phyloP scores from a whole-genome alignment of 2,113 vertebrate genomes.

The Mandrillus leucophaeus region DNA sequence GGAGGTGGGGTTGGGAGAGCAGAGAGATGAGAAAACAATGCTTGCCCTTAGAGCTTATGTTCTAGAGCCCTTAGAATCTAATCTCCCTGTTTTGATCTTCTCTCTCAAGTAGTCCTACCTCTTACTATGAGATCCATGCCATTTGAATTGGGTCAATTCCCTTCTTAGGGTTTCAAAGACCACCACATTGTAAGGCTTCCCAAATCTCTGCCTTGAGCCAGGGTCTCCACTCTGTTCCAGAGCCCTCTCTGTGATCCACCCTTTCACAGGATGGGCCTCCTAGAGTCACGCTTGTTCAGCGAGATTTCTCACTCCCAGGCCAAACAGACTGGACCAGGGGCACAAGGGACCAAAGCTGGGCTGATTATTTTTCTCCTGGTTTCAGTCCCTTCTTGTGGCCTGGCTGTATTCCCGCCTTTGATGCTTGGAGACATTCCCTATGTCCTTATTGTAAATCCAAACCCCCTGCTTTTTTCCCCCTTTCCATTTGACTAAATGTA shows the following conservation, averaged over 20 bases:
- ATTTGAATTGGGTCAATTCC: neutral
- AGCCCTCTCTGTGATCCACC: neutral
- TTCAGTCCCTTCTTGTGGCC: neutral
- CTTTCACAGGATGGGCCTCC: neutral
- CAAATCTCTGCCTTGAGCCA: neutral
- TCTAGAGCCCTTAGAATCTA: neutral
- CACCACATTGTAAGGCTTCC: neutral
- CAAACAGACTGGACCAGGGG: neutral
- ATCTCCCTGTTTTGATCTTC: neutral
- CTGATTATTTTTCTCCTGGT: neutral
- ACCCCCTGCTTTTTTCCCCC: too few relatives aligned
- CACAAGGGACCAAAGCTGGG: neutral
- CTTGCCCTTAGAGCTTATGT: fast-evolving
- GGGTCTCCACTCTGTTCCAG: neutral
- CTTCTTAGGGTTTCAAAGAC: neutral
- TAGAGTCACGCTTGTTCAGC: fast-evolving
- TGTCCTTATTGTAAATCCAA: neutral
- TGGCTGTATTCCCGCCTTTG: neutral
- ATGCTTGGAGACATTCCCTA: neutral
- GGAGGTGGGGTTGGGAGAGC: too few relatives aligned
- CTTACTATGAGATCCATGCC: neutral
- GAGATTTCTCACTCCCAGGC: neutral
- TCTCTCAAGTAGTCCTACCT: neutral
- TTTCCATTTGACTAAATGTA: neutral
- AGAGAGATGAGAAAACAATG: fast-evolving